Evolutionary conservation across 2,113 vertebrate genomes (phyloP), one percentile per base, ranked within the genome.

Genomic region (Equus quagga): DNA sequence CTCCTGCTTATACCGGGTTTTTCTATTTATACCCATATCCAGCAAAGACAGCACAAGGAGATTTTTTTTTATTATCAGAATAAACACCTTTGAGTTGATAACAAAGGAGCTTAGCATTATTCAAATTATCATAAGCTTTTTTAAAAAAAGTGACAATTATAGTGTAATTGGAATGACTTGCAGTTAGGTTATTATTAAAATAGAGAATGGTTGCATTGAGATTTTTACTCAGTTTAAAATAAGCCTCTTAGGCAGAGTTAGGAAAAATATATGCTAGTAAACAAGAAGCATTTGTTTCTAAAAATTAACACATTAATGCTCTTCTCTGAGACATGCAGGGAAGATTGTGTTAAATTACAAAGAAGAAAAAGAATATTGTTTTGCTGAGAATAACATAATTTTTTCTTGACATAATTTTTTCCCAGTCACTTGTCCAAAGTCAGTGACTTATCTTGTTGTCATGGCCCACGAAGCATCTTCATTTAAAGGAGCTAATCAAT

Each of bases 171-270:
- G 26, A 46, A 67, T 84, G 36, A 70, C 19, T 92, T 89, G 49
- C 14, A 97, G 31, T 72, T 80, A 65, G 44, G 33, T 19, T 89
- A 92, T 19, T 89, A 56, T 93, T 95, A 79, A 89, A 89, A 89
- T 19, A 72, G 26, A 96, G 8, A 78, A 51, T 33, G 13, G 18
- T 14, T 89, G 49, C 46, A 65, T 70, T 89, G 83, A 54, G 13
- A 91, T 46, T 93, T 96, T 84, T 72, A 91, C 80, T 88, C 41
- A 58, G n/a, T 81, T 91, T 94, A 89, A 93, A 93, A 96, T 69
- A 96, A 89, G 60, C 65, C 13, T 93, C 21, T 54, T 73, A 87
- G 24, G 28, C 10, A 67, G 28, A 89, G 13, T 31, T 73, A 84
- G n/a, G 17, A 76, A 79, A 85, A 72, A 54, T 91, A 69, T 82